Conservation (phyloP, 2,888 invertebrate species). For the Argyresthia goedartella region DNA sequence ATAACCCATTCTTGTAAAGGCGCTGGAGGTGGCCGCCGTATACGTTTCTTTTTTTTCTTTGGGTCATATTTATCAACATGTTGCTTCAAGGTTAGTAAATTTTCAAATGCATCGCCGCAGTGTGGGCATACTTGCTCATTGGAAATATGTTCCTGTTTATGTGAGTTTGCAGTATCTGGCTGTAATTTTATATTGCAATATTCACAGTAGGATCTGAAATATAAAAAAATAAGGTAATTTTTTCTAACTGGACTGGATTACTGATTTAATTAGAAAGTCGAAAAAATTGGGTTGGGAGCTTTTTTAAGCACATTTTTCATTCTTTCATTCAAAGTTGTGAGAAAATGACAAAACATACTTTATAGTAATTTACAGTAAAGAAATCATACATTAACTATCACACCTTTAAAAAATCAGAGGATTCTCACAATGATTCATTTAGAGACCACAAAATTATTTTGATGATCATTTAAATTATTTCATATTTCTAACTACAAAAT, state of each 20-base stretch:
- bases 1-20: not conserved
- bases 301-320: not conserved
- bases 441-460: no score
- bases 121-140: not conserved
- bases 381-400: not conserved
- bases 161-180: not conserved
- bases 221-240: not conserved
- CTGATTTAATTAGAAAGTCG: not conserved
- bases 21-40: not conserved
- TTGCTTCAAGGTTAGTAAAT: not conserved
- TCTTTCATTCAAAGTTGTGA: not conserved
- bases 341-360: not conserved
- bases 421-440: no score
- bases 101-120: not conserved
- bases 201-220: conserved; percentile 15
- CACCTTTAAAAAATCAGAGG: not conserved
- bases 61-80: not conserved
- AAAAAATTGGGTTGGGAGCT: not conserved
- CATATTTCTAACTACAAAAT: no score
- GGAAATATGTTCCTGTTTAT: not conserved
- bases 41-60: not conserved
- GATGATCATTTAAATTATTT: no score
- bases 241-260: no score
- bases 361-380: not conserved
- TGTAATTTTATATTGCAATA: conserved; percentile 14